phyloP scores from a whole-genome alignment of 2,797 vertebrate genomes.

The Mormyrops boulengeri region DNA sequence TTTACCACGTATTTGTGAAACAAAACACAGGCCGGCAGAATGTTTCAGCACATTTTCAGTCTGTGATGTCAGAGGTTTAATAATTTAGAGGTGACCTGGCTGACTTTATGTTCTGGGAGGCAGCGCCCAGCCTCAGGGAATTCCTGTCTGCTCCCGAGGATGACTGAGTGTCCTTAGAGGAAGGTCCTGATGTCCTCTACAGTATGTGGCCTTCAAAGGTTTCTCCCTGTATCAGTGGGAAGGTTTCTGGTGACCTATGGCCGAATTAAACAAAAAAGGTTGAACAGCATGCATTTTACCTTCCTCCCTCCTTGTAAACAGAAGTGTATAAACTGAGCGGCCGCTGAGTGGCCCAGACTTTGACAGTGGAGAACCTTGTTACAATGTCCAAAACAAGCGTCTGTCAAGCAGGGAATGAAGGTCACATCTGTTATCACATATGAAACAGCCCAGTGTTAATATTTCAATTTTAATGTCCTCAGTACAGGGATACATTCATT shows the following conservation, averaged over 20 bases:
- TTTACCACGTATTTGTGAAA: neutral
- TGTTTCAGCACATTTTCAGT: neutral
- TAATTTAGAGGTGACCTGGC: constrained; percentile 10
- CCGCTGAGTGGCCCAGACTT: neutral
- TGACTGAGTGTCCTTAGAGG: neutral
- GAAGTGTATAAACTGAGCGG: neutral
- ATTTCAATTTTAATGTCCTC: neutral
- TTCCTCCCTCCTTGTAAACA: neutral
- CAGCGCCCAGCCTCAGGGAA: neutral
- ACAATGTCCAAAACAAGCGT: neutral
- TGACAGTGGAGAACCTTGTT: neutral
- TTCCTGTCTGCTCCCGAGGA: constrained; percentile 15
- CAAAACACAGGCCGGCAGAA: neutral
- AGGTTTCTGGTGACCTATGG: neutral
- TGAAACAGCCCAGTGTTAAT: neutral
- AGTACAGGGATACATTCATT: neutral
- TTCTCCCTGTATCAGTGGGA: neutral
- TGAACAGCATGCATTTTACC: neutral
- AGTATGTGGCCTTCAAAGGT: constrained; percentile 21
- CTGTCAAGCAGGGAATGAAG: neutral
- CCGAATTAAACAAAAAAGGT: neutral
- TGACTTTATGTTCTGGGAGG: neutral
- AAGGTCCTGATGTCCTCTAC: constrained; percentile 28
- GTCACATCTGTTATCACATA: neutral
- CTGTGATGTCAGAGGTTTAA: constrained; percentile 10